Evolutionary conservation across 2,888 invertebrate species (phyloP), one percentile per base, ranked within the genome.

Genomic region (Aphodius sticticus): DNA sequence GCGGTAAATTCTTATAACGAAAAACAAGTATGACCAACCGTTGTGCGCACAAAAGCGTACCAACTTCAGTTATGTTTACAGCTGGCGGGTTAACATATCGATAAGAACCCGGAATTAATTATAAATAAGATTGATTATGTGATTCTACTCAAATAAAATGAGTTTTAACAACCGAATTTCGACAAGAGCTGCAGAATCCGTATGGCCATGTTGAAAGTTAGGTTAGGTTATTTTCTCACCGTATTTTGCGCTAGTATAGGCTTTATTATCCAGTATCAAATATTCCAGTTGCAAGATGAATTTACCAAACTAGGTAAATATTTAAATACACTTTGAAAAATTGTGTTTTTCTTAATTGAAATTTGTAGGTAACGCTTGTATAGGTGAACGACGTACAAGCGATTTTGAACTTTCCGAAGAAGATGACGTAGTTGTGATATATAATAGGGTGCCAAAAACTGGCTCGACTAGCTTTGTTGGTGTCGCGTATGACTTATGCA

Each of bases 391-490:
- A 74, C 12, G 72, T 69, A 76, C 69, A 16, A 70, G 16, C 70
- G 70, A 38, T 12, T 12, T 12, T 35, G 37, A 38, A 16, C 37
- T 26, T 37, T 69, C 38, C 1, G 74, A 70, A 38, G 70, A 69
- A 69, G 93, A 95, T 86, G 93, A 95, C 86, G 87, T 95, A 82
- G 93, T 98, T 76, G 92, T 99, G 81, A 95, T 99, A 84, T 99
- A 99, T 89, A 99, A 99, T 89, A 93, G 99, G 86, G 97, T 99
- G 79, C 99, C 99, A 7, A 99, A 99, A 90, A 99, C 99, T 53
- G 99, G 97, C 15, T 98, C 98, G 16, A 99, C 99, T 7, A 97
- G 97, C 90, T 97, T 99, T 88, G 97, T 97, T 82, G 97, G 97
- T 80, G 93, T 97, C 80, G 96, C 96, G 0, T 97, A 97, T 86